Evolutionary conservation across 2,797 vertebrate species (phyloP).

Genomic region (Thamnophis elegans): DNA sequence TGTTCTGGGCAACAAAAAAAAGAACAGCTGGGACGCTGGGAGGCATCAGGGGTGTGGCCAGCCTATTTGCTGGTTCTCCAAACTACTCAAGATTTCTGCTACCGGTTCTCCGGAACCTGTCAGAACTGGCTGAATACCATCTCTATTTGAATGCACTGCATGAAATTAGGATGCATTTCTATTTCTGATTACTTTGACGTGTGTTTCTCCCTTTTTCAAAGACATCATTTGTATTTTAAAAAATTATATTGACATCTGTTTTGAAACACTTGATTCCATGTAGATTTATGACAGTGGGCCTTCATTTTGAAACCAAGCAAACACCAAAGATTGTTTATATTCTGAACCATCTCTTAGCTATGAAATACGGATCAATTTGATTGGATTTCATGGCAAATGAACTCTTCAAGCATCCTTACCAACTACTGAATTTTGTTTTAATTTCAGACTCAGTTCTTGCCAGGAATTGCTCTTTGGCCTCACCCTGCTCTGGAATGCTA

Average conservation of each 20-base stretch:
- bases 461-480: conserved; percentile 1
- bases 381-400: not conserved
- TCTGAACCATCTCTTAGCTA: not conserved
- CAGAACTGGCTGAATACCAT: too few relatives aligned
- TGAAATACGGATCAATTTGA: not conserved
- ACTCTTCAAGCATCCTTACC: not conserved
- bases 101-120: too few relatives aligned
- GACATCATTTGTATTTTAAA: not conserved
- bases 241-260: not conserved
- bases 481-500: conserved; percentile 29
- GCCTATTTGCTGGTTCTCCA: too few relatives aligned
- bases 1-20: too few relatives aligned
- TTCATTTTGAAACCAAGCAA: not conserved
- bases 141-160: not conserved
- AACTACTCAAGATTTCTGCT: too few relatives aligned
- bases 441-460: conserved; percentile 9
- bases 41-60: too few relatives aligned
- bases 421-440: not conserved
- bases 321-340: not conserved
- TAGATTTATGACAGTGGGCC: not conserved
- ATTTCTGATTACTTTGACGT: not conserved
- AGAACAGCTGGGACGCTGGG: too few relatives aligned
- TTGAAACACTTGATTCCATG: not conserved
- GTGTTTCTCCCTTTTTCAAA: not conserved
- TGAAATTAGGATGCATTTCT: not conserved